A percentile compares a stretch with the other conserved stretches of the same genome.
phyloP scores from a whole-genome alignment of 2,888 invertebrate genomes.

The Machimus rusticus region DNA sequence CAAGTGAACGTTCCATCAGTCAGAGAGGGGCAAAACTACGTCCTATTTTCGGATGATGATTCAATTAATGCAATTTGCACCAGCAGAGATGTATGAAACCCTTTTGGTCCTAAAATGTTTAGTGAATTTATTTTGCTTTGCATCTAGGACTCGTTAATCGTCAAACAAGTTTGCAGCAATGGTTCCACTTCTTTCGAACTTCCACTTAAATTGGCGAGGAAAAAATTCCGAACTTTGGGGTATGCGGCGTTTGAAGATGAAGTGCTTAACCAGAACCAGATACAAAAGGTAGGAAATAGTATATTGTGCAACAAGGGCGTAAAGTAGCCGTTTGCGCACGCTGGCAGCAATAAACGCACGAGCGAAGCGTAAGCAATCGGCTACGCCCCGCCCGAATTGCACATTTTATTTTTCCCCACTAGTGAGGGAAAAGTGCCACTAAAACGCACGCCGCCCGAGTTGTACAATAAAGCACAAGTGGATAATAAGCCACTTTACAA shows the following conservation, averaged over 20 bases:
- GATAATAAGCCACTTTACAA: too few relatives aligned
- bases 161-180: slow-evolving; percentile 71
- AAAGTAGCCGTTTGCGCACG: too few relatives aligned
- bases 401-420: too few relatives aligned
- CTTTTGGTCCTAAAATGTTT: neutral
- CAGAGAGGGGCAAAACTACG: slow-evolving; percentile 60
- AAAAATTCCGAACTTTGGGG: slow-evolving; percentile 80
- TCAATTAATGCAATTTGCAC: slow-evolving; percentile 80
- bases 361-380: too few relatives aligned
- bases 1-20: slow-evolving; percentile 58
- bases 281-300: slow-evolving; percentile 54
- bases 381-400: too few relatives aligned
- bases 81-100: slow-evolving; percentile 73
- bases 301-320: too few relatives aligned
- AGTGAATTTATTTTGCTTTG: neutral
- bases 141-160: slow-evolving; percentile 78
- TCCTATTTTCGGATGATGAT: slow-evolving; percentile 78
- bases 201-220: slow-evolving; percentile 78
- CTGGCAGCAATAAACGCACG: too few relatives aligned
- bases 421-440: too few relatives aligned
- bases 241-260: slow-evolving; percentile 77
- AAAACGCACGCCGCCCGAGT: too few relatives aligned
- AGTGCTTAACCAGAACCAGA: slow-evolving; percentile 62
- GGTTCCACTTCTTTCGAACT: slow-evolving; percentile 66
- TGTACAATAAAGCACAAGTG: too few relatives aligned